These are phyloP conservation scores for Syngnathus scovelli DNA, from an alignment of 2,113 vertebrate genomes.

Conservation along the genomic window DNA sequence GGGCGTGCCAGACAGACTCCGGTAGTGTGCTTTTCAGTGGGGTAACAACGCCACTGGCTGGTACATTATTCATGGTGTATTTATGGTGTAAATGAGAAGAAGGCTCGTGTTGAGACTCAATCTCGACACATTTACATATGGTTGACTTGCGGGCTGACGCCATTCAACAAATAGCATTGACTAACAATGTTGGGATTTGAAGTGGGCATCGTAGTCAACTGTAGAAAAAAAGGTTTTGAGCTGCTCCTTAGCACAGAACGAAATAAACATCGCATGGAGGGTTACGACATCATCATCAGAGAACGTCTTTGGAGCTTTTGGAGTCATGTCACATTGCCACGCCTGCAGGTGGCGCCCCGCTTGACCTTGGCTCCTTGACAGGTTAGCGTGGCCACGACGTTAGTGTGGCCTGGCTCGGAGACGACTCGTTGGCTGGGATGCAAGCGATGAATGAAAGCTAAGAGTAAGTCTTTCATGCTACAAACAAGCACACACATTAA, in stretches of 20 bases:
- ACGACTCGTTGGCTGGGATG: neutral
- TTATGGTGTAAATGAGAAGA: neutral
- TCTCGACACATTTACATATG: neutral
- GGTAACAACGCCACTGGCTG: neutral
- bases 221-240: neutral
- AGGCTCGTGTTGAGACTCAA: neutral
- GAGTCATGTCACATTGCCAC: neutral
- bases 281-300: neutral
- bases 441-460: neutral
- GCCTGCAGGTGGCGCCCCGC: neutral
- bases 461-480: conserved; percentile 14
- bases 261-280: neutral
- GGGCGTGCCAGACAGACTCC: neutral
- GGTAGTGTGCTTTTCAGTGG: neutral
- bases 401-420: neutral
- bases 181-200: neutral
- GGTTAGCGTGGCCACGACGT: neutral
- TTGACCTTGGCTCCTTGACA: neutral
- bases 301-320: neutral
- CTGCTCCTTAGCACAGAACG: neutral
- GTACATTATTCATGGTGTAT: neutral
- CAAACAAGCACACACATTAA: conserved; percentile 15
- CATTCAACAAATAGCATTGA: neutral
- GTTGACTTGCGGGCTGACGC: neutral
- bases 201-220: no score